These are phyloP conservation scores for Microcaecilia unicolor DNA, from an alignment of 2,797 vertebrate genomes.

Conservation along the genomic window DNA sequence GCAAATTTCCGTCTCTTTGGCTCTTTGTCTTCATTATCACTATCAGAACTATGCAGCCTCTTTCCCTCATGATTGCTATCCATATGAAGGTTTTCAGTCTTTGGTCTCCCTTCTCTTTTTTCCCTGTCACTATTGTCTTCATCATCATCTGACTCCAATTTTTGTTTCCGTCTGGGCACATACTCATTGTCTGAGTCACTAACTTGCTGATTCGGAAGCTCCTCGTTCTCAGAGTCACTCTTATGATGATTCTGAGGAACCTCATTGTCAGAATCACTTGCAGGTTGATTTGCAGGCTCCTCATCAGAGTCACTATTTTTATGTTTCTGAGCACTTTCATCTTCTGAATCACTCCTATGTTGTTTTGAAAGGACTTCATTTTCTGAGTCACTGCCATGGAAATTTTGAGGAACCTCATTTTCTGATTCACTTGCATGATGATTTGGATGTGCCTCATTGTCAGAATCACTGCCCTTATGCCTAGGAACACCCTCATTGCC, in stretches of 20 bases:
- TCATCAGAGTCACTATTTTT: constrained; percentile 51
- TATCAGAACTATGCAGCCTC: constrained; percentile 49
- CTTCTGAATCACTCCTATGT: constrained; percentile 64
- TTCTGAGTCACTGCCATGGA: constrained; percentile 60
- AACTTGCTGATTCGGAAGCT: constrained; percentile 25
- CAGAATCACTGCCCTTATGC: constrained; percentile 28
- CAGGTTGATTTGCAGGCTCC: constrained; percentile 14
- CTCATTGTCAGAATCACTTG: constrained; percentile 32
- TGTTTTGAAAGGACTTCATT: constrained; percentile 49
- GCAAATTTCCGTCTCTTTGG: neutral
- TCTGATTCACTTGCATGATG: constrained; percentile 45
- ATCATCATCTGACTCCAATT: constrained; percentile 61
- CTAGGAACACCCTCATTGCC: constrained; percentile 17
- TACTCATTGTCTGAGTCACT: constrained; percentile 55
- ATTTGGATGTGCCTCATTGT: constrained; percentile 18
- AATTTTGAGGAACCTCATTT: constrained; percentile 47
- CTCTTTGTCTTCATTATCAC: constrained; percentile 41
- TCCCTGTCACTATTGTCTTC: constrained; percentile 47
- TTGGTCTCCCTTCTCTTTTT: constrained; percentile 37
- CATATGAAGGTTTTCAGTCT: constrained; percentile 65
- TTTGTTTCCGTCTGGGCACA: constrained; percentile 38
- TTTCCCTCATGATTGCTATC: constrained; percentile 60
- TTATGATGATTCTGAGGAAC: neutral
- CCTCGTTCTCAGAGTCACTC: constrained; percentile 50
- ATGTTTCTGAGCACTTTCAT: constrained; percentile 41